phyloP scores from a whole-genome alignment of 1,140 invertebrate genomes.

The Tachypleus tridentatus region DNA sequence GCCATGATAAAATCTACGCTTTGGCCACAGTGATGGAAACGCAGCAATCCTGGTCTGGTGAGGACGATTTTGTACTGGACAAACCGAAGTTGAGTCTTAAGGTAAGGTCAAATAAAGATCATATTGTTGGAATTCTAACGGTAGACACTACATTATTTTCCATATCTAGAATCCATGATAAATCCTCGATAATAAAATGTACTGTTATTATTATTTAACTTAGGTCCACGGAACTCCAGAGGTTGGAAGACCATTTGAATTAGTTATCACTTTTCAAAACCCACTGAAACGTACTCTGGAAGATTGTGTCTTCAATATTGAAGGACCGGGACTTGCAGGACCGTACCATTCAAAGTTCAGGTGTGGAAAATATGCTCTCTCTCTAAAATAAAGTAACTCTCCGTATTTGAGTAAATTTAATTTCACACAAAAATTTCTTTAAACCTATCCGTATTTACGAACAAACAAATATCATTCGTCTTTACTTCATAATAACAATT shows the following conservation, averaged over 20 bases:
- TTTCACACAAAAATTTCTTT: too few relatives aligned
- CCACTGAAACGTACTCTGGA: conserved; percentile 61
- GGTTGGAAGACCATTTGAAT: conserved; percentile 49
- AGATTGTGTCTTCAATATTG: conserved; percentile 60
- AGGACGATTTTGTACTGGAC: conserved; percentile 75
- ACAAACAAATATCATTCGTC: too few relatives aligned
- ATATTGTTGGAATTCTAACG: too few relatives aligned
- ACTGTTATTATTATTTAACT: background rate
- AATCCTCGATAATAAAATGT: background rate
- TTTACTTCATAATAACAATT: too few relatives aligned
- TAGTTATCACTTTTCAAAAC: conserved; percentile 61
- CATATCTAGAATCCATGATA: too few relatives aligned
- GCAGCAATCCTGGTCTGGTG: conserved; percentile 74
- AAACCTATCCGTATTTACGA: too few relatives aligned
- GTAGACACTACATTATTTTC: too few relatives aligned
- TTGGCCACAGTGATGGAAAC: conserved; percentile 66
- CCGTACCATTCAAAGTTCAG: conserved; percentile 28
- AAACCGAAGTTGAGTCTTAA: conserved; percentile 75
- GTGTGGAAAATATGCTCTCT: too few relatives aligned
- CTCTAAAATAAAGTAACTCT: too few relatives aligned
- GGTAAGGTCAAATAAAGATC: conserved; percentile 29
- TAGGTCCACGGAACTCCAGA: conserved; percentile 41
- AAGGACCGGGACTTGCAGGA: conserved; percentile 59
- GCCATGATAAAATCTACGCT: conserved; percentile 73
- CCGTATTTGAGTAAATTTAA: too few relatives aligned